Conservation (phyloP, 2,888 invertebrate genomes). For the Andrena dorsata region DNA sequence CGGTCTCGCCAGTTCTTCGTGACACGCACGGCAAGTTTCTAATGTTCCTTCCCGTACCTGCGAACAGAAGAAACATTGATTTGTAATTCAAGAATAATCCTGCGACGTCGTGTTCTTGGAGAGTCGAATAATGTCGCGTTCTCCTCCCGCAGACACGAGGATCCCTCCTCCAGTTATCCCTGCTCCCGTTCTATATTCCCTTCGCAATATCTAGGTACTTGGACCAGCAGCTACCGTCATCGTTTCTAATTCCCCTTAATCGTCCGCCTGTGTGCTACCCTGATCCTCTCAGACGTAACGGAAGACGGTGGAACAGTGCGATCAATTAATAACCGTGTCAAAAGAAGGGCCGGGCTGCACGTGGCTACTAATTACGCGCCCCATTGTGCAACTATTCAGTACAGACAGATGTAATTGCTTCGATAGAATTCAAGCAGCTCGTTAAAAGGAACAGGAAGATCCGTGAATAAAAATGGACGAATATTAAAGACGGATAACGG, state of each 20-base stretch:
- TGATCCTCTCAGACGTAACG: constrained; percentile 44
- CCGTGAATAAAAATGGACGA: not conserved
- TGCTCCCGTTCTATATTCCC: constrained; percentile 63
- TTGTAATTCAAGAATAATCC: not conserved
- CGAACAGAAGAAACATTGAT: constrained; percentile 78
- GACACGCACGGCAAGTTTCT: constrained; percentile 95
- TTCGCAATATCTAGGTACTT: constrained; percentile 35
- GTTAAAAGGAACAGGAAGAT: not conserved
- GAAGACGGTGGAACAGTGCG: constrained; percentile 17
- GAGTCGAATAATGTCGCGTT: constrained; percentile 15
- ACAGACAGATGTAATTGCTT: not conserved
- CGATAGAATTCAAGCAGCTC: not conserved
- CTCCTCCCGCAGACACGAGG: constrained; percentile 39
- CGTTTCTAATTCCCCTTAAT: constrained; percentile 62
- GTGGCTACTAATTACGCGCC: constrained; percentile 21
- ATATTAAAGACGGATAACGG: constrained; percentile 56
- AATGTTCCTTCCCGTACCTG: constrained; percentile 95
- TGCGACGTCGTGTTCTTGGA: constrained; percentile 21
- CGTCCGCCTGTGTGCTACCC: constrained; percentile 16
- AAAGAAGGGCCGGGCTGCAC: constrained; percentile 15
- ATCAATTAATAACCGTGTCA: constrained; percentile 49
- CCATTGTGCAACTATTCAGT: constrained; percentile 10
- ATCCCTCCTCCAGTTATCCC: constrained; percentile 57
- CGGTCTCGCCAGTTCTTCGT: constrained; percentile 91
- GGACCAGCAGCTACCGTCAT: constrained; percentile 31